Conservation (phyloP, 2,888 invertebrate species). For the Athalia cordata region DNA sequence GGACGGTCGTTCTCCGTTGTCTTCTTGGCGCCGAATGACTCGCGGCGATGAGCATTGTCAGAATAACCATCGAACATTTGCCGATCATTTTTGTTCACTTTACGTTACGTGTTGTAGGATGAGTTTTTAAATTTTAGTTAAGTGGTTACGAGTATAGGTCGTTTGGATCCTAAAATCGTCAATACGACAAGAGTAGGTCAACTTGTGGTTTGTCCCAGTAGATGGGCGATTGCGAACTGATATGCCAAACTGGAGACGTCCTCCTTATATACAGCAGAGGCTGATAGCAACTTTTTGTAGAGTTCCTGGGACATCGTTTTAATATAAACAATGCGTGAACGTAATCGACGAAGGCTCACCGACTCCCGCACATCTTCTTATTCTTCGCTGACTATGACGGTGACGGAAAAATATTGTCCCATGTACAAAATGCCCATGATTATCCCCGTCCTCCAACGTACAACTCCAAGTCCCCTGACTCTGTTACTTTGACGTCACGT, state of each 20-base stretch:
- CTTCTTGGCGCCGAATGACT: slow-evolving; percentile 52
- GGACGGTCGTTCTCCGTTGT: slow-evolving; percentile 52
- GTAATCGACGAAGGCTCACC: slow-evolving; percentile 13
- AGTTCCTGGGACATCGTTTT: slow-evolving; percentile 37
- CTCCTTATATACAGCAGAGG: slow-evolving; percentile 71
- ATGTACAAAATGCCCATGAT: neutral
- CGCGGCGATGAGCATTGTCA: slow-evolving; percentile 36
- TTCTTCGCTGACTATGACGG: slow-evolving; percentile 4
- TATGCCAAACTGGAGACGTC: slow-evolving; percentile 70
- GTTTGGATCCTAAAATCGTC: too few species aligned
- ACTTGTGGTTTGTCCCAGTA: slow-evolving; percentile 53
- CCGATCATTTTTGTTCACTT: slow-evolving; percentile 4
- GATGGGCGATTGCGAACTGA: slow-evolving; percentile 65
- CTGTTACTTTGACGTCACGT: slow-evolving; percentile 61
- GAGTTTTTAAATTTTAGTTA: neutral
- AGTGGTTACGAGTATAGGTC: too few species aligned
- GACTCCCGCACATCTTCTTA: neutral
- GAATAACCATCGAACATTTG: neutral
- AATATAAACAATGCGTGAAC: slow-evolving; percentile 37
- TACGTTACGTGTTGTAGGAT: neutral
- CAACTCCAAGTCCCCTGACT: slow-evolving; percentile 3
- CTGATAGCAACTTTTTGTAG: slow-evolving; percentile 64
- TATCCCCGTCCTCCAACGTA: neutral
- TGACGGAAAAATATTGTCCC: slow-evolving; percentile 40
- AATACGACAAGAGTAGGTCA: too few species aligned